A percentile compares a stretch with the other conserved stretches of the same genome.
phyloP scores from a whole-genome alignment of 2,113 vertebrate species.

The Chaenocephalus aceratus region DNA sequence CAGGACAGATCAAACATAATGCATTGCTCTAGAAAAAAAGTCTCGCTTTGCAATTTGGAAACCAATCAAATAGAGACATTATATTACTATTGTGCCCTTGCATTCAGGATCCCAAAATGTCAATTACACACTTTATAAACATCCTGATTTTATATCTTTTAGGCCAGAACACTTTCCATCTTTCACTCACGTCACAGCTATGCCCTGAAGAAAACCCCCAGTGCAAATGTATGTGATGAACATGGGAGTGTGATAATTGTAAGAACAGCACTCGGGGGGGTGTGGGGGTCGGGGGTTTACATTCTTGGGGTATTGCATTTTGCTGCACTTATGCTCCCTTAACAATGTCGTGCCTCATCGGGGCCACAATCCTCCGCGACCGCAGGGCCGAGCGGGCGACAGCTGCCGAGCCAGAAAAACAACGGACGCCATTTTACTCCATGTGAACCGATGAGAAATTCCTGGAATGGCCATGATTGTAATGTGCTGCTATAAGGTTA shows the following conservation, averaged over 20 bases:
- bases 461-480: constrained; percentile 64
- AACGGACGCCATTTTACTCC: constrained; percentile 68
- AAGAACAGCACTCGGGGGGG: constrained; percentile 28
- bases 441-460: constrained; percentile 57
- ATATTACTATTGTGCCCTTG: no score
- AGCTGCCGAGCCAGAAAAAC: constrained; percentile 71
- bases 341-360: constrained; percentile 71
- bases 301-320: constrained; percentile 74
- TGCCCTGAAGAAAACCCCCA: background rate
- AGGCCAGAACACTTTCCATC: background rate
- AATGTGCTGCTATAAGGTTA: constrained; percentile 70
- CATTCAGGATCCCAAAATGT: background rate
- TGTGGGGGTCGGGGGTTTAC: constrained; percentile 33
- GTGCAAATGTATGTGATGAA: constrained; percentile 21
- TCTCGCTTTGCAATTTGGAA: no score
- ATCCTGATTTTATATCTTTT: background rate
- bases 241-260: constrained; percentile 56
- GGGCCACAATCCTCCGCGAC: constrained; percentile 63
- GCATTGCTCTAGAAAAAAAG: background rate
- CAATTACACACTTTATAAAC: background rate
- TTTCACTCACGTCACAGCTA: background rate
- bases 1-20: background rate
- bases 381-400: constrained; percentile 59
- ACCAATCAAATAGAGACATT: background rate
- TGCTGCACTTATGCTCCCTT: constrained; percentile 66